Evolutionary conservation across 2,113 vertebrate genomes (phyloP).

Genomic region (Galeopterus variegatus): DNA sequence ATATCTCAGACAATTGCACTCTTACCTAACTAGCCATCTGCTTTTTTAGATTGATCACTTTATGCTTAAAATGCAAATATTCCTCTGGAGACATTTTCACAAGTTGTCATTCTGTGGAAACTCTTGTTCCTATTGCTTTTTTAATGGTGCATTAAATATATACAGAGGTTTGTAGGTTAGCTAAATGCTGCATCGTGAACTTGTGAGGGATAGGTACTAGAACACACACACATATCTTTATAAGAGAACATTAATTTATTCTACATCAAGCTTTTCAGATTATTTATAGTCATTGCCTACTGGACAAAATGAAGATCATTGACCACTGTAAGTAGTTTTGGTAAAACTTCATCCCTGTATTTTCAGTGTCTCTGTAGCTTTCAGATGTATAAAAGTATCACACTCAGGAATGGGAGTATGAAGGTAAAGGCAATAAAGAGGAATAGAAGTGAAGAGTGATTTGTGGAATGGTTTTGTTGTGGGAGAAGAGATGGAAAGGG

Average conservation of each 20-base stretch:
- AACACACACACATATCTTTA: background rate
- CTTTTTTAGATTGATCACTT: background rate
- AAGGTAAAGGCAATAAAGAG: background rate
- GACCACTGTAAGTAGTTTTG: background rate
- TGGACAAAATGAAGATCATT: background rate
- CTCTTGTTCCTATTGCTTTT: background rate
- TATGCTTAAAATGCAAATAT: constrained; percentile 7
- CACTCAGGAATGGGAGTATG: background rate
- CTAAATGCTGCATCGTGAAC: background rate
- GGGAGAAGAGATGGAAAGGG: background rate
- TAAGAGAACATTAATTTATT: background rate
- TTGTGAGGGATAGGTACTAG: background rate
- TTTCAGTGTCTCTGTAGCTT: background rate
- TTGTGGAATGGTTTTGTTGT: background rate
- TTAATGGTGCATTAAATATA: background rate
- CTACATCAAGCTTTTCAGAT: background rate
- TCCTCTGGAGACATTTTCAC: background rate
- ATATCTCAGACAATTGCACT: background rate
- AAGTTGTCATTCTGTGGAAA: background rate
- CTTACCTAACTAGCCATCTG: background rate
- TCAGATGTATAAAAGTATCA: background rate
- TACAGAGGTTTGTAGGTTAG: constrained; percentile 26
- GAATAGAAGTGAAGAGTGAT: background rate
- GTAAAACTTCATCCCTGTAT: background rate
- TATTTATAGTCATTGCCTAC: constrained; percentile 28